Evolutionary conservation across 2,113 vertebrate species (phyloP), one percentile per base, ranked within the genome.

Genomic region (Muscicapa adusta): DNA sequence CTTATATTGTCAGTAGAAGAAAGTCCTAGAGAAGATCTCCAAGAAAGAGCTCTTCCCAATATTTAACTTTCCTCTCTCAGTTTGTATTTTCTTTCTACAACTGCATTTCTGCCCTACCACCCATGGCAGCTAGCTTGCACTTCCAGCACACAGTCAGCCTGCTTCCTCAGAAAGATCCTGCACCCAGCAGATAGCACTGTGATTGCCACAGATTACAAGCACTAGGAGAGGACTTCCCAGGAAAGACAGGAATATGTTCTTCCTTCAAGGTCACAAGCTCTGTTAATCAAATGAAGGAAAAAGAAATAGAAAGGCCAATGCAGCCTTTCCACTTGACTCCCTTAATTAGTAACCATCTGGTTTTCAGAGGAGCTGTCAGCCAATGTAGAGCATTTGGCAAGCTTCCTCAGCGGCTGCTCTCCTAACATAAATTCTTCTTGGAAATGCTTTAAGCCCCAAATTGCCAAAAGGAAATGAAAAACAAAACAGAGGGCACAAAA

Each of bases 301-400:
- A 76, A 60, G 26, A 71, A 75, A 66, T 2, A 60, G 48, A 34
- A 76, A 88, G 76, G 76, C 76, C 94, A 91, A 26, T 12, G 48
- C 57, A 87, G 70, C 51, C 83, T 92, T 78, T 86, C 67, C 83
- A 71, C 86, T 94, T 84, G 68, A 93, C 72, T 96, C 83, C 60
- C 68, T 96, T 91, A 92, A 96, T 95, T 93, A 93, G 80, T 83
- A 88, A 94, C 95, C 89, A 93, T 93, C 94, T 95, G 94, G 56
- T 84, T 96, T 87, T 77, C 40, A 84, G 83, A 75, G 83, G 88
- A 88, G 62, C 89, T 93, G 88, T 94, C 92, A 96, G 51, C 68
- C 83, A 47, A 23, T 13, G 38, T 66, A 42, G 76, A 95, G 56
- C 53, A 67, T 57, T 95, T 97, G 91, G 94, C 88, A 93, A 72